Evolutionary conservation across 2,797 vertebrate species (phyloP).

Genomic region (Girardinus metallicus): DNA sequence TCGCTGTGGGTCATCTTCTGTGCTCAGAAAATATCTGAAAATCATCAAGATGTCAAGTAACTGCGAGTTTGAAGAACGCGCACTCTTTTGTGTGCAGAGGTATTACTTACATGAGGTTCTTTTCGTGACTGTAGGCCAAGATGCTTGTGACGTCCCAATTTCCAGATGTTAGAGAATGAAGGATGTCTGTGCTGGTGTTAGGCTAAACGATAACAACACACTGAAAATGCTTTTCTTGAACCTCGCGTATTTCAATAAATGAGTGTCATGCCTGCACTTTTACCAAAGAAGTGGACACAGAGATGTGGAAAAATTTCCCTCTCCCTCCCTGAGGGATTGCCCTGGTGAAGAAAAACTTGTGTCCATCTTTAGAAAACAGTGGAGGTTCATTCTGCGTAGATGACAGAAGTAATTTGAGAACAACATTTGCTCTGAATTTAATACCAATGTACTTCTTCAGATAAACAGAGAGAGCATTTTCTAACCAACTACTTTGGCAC

Average conservation of each 20-base stretch:
- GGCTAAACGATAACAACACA: conserved; percentile 78
- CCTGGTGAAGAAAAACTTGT: conserved; percentile 94
- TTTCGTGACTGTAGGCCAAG: conserved; percentile 88
- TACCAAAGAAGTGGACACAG: conserved; percentile 92
- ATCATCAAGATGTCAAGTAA: conserved; percentile 22
- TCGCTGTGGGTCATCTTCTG: conserved; percentile 90
- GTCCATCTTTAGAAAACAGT: conserved; percentile 90
- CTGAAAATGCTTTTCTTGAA: not conserved
- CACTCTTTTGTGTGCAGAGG: not conserved
- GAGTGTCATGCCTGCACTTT: not conserved
- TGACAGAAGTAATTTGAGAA: not conserved
- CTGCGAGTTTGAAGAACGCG: not conserved
- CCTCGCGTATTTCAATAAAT: not conserved
- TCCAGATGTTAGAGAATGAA: conserved; percentile 94
- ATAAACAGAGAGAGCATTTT: not conserved
- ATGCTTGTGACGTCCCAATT: conserved; percentile 97
- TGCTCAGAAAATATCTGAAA: conserved; percentile 95
- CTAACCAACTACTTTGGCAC: not conserved
- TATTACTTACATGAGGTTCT: conserved; percentile 89
- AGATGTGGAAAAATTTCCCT: conserved; percentile 95
- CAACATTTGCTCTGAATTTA: not conserved
- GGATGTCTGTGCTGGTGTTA: conserved; percentile 90
- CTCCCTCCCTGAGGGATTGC: conserved; percentile 94
- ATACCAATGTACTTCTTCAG: conserved; percentile 4
- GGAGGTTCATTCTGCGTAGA: conserved; percentile 90